Evolutionary conservation across 2,888 invertebrate species (phyloP).

Genomic region (Thereva nobilitata): DNA sequence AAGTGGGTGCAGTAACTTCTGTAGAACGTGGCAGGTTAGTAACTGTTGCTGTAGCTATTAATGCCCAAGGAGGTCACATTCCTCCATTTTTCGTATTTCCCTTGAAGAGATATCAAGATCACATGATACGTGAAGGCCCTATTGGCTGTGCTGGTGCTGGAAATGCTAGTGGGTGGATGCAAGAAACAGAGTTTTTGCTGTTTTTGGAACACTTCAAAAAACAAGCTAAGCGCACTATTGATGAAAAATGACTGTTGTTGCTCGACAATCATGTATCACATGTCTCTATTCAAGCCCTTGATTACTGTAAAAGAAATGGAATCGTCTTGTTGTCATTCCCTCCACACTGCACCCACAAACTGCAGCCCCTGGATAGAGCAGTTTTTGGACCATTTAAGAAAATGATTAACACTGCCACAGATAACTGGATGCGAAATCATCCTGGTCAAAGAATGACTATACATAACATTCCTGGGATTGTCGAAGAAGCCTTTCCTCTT

Average conservation of each 20-base stretch:
- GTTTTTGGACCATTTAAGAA: constrained; percentile 2
- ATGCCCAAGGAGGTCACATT: neutral
- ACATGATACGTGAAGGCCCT: neutral
- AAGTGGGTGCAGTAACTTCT: constrained; percentile 3
- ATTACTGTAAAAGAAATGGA: neutral
- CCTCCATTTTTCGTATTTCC: neutral
- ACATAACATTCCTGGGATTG: neutral
- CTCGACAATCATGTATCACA: neutral
- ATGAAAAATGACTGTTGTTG: neutral
- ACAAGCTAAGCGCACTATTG: neutral
- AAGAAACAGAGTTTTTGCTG: neutral
- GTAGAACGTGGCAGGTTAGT: neutral
- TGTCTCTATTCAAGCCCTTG: neutral
- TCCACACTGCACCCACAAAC: neutral
- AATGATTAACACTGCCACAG: neutral
- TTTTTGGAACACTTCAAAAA: constrained; percentile 10
- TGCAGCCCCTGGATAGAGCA: neutral
- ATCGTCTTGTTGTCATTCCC: neutral
- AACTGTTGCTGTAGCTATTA: constrained; percentile 4
- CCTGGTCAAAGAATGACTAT: neutral
- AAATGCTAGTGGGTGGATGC: neutral
- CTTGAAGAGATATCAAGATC: neutral
- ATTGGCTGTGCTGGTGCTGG: neutral
- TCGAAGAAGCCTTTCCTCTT: neutral
- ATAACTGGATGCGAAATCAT: neutral